phyloP scores from a whole-genome alignment of 2,113 vertebrate genomes.

The Aegotheles bennettii region DNA sequence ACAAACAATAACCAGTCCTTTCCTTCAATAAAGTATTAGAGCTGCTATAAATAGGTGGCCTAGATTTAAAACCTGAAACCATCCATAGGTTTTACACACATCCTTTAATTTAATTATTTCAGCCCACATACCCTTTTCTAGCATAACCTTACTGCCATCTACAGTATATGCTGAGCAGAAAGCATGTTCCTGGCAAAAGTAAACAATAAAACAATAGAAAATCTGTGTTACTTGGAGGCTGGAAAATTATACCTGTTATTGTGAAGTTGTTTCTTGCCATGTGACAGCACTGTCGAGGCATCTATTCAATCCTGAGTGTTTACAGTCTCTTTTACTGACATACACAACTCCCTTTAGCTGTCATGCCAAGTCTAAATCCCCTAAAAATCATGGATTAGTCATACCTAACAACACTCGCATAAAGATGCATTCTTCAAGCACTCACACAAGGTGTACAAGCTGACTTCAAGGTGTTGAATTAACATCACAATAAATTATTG shows the following conservation, averaged over 20 bases:
- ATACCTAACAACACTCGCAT: neutral
- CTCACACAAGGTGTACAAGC: neutral
- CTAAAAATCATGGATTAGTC: neutral
- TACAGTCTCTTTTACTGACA: neutral
- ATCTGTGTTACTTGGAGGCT: neutral
- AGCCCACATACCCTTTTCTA: neutral
- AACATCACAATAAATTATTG: neutral
- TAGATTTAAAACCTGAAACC: neutral
- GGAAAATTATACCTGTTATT: neutral
- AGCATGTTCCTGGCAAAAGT: neutral
- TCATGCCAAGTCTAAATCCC: neutral
- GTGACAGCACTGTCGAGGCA: neutral
- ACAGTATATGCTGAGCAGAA: conserved; percentile 8
- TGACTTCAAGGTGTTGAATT: neutral
- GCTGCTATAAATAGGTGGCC: neutral
- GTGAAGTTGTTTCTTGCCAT: neutral
- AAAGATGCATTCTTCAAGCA: neutral
- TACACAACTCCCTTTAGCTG: neutral
- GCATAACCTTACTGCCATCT: conserved; percentile 43
- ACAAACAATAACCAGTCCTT: neutral
- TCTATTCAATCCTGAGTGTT: neutral
- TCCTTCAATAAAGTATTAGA: neutral
- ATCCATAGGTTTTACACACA: neutral
- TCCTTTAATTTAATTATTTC: neutral
- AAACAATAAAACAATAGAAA: neutral